Evolutionary conservation across 2,113 vertebrate species (phyloP), one percentile per base, ranked within the genome.

Genomic region (Cinclus cinclus): DNA sequence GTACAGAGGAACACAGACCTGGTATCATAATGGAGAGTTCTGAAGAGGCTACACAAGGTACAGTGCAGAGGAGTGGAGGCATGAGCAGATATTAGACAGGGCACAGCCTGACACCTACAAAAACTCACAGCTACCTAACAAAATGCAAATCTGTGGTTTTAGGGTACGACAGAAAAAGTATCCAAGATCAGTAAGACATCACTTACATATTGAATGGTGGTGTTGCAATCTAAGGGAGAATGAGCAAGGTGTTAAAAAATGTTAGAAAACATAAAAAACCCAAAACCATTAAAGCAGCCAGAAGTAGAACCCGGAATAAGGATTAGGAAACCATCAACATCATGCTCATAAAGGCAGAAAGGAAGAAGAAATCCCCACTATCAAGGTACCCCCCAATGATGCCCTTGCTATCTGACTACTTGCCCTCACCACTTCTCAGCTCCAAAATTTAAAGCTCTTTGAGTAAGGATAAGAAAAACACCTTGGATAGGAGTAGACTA

Each of bases 31-130:
- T 0, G 0, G 28, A 55, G 46, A 37, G 17, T n/a, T 77, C 11
- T 2, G 71, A 75, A 67, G 44, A 65, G 68, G 55, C 10, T 25
- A 39, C 42, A 74, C 25, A 11, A 1, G 6, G 42, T 10, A 37
- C 60, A 71, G 52, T 2, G 37, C 27, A 79, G 81, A 75, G 78
- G 30, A 91, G 24, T 6, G 16, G 67, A 60, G 65, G 62, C 50
- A 65, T 0, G 0, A 82, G 30, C 13, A 16, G 27, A 0, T 53
- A 90, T 27, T n/a, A 83, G 47, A 47, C 7, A 3, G 41, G 79
- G 44, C 75, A 79, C 22, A 49, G 60, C 53, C 27, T 28, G 58
- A 71, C 53, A 50, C 20, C 46, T 62, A 53, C 18, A 70, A 90
- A 94, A 83, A 69, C 49, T 85, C 75, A 68, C 2, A 80, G 25